Evolutionary conservation across 2,113 vertebrate species (phyloP).

Genomic region (Labrus mixtus): DNA sequence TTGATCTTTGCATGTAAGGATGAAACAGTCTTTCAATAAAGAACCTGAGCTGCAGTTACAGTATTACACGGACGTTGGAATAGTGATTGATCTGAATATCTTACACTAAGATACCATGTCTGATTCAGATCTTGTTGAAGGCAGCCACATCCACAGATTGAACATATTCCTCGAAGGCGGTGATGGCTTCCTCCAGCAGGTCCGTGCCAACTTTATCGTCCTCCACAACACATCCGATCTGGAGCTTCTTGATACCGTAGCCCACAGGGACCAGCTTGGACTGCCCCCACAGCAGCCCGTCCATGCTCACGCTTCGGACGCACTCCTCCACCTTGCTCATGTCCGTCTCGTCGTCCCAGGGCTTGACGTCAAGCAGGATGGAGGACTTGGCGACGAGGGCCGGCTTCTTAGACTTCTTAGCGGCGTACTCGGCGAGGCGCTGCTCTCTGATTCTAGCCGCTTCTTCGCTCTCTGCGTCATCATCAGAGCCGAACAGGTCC

Average conservation of each 20-base stretch:
- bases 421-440: conserved; percentile 92
- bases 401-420: conserved; percentile 96
- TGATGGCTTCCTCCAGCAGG: conserved; percentile 93
- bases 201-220: conserved; percentile 97
- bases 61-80: conserved; percentile 9
- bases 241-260: conserved; percentile 97
- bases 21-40: conserved; percentile 8
- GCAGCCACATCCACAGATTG: conserved; percentile 98
- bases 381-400: conserved; percentile 94
- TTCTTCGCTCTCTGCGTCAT: conserved; percentile 91
- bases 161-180: conserved; percentile 93
- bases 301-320: conserved; percentile 90
- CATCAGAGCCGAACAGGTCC: conserved; percentile 94
- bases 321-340: conserved; percentile 93
- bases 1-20: conserved; percentile 50
- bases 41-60: conserved; percentile 42
- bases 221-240: conserved; percentile 96
- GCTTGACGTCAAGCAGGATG: conserved; percentile 94
- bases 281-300: conserved; percentile 95
- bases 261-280: conserved; percentile 96
- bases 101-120: not conserved
- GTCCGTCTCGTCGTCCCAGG: conserved; percentile 97
- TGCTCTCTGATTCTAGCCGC: conserved; percentile 89
- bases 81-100: not conserved
- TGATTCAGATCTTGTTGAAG: conserved; percentile 94